Percentiles rank a stretch among this genome's conserved stretches.
These are phyloP conservation scores for Brachyrhaphis roseni DNA, from an alignment of 2,797 vertebrate genomes.

Conservation along the genomic window DNA sequence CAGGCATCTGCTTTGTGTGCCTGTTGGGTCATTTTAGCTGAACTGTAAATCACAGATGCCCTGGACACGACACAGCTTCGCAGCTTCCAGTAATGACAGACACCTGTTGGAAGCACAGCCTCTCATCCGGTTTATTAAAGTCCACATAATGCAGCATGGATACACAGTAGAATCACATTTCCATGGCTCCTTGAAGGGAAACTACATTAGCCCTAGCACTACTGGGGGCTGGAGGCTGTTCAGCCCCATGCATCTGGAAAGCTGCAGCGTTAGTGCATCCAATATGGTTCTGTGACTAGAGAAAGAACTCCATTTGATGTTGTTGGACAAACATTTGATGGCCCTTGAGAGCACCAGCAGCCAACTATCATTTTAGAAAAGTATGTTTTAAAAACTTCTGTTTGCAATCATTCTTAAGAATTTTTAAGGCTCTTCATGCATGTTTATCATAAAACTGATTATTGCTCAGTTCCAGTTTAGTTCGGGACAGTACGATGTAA, in stretches of 20 bases:
- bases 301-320: constrained; percentile 26
- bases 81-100: constrained; percentile 12
- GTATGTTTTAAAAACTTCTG: too few relatives aligned
- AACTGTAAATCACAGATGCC: background rate
- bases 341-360: constrained; percentile 15
- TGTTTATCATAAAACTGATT: background rate
- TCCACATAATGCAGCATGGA: constrained; percentile 12
- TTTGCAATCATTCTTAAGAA: background rate
- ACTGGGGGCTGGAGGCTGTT: constrained; percentile 13
- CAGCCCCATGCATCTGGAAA: constrained; percentile 14
- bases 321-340: constrained; percentile 26
- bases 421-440: background rate
- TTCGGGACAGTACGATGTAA: background rate
- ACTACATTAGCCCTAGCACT: constrained; percentile 35
- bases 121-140: constrained; percentile 16
- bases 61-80: background rate
- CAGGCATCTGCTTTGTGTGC: background rate
- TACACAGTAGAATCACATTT: constrained; percentile 9
- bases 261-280: constrained; percentile 35
- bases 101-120: constrained; percentile 19
- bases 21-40: background rate
- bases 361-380: background rate
- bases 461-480: background rate
- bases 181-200: constrained; percentile 39
- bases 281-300: constrained; percentile 26